Conservation (phyloP, 92 coral and sea anemone species). For the Zoanthus sansibaricus region DNA sequence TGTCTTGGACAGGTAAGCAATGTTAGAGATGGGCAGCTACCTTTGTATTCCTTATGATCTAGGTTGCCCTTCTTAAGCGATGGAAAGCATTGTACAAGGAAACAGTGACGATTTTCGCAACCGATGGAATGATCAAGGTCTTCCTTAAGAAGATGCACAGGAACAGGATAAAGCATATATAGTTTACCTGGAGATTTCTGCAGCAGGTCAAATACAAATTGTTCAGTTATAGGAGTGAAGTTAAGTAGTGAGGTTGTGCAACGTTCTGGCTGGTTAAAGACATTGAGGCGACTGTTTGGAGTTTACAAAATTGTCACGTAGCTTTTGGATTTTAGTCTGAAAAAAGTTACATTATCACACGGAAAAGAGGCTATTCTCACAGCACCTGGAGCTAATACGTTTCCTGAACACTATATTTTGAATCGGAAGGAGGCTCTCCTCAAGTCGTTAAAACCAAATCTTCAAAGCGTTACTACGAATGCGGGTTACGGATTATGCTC, state of each 20-base stretch:
- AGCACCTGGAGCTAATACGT: no score
- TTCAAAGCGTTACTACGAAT: no score
- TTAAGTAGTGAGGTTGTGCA: constrained; percentile 24
- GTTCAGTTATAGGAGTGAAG: constrained; percentile 25
- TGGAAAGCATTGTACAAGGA: constrained; percentile 38
- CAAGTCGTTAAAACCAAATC: no score
- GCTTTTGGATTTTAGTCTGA: constrained; percentile 22
- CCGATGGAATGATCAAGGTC: constrained; percentile 42
- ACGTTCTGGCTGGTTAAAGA: constrained; percentile 15
- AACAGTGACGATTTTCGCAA: constrained; percentile 28
- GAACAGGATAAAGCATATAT: constrained; percentile 36
- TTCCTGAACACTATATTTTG: no score
- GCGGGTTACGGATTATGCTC: no score
- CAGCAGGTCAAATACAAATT: constrained; percentile 22
- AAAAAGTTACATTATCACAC: neutral
- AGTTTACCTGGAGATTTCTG: constrained; percentile 35
- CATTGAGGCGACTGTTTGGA: constrained; percentile 29
- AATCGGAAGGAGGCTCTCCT: no score
- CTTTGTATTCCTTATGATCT: constrained; percentile 32
- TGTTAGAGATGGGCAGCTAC: constrained; percentile 50
- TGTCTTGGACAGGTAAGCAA: constrained; percentile 39
- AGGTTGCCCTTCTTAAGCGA: constrained; percentile 25
- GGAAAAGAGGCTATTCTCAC: no score
- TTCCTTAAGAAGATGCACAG: constrained; percentile 27
- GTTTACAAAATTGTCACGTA: constrained; percentile 37